Base-by-base conservation (phyloP, 2,797 vertebrate genomes). In the Telmatherina bonti region DNA sequence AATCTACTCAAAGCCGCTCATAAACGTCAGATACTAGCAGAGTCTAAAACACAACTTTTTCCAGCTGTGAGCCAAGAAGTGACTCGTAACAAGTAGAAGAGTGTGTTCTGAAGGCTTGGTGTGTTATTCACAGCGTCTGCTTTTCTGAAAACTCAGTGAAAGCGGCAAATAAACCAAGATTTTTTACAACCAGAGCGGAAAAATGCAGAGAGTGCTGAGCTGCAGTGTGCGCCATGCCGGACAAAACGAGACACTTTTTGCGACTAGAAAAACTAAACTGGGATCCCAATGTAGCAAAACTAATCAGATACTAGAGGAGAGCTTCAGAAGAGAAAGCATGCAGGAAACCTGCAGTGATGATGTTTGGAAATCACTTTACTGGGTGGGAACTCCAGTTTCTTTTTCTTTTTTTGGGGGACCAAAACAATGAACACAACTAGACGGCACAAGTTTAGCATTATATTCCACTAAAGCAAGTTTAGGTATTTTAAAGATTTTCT, bases 241-340 rank as follows among this genome's bases (percentile, higher is more conserved):
- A n/a, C 33, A 4, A 45, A 72, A 31, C 26, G 15, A 51, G 38
- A 61, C 54, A 52, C 60, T 38, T 35, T 67, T 58, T 69, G 27
- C 22, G 72, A 60, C 30, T 33, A 49, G 33, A 70, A 53, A 29
- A 57, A 79, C 77, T 84, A 76, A 84, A 66, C 59, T 35, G 53
- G 86, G 88, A 90, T 89, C 88, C 86, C 88, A 87, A 92, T 77
- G 87, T 84, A 68, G 77, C 63, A 83, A 75, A 88, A 56, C 71
- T 78, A 67, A 59, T 58, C 54, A 69, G 74, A 72, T 6, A 1
- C 52, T 30, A 13, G 47, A 63, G 52, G 33, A 83, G 60, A 51
- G 38, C 65, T 53, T 63, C 45, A 60, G 62, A 9, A 33, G 29
- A 76, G 72, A 75, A 65, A 58, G 74, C 22, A 54, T 53, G 62